These are phyloP conservation scores for Tachypleus tridentatus DNA, from an alignment of 1,140 invertebrate species.

Conservation along the genomic window DNA sequence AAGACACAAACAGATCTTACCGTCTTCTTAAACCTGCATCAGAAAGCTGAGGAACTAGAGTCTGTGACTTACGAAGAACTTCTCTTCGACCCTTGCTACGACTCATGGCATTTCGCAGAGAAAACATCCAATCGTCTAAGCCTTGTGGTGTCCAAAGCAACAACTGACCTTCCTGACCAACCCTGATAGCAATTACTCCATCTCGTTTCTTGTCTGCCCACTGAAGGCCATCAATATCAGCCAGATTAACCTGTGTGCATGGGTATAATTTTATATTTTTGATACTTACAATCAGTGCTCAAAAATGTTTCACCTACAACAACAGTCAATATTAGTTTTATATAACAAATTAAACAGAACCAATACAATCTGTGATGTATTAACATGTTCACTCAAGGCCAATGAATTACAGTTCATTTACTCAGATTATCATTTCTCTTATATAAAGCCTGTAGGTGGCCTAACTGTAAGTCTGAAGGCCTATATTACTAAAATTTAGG, in stretches of 20 bases:
- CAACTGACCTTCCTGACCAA: slow-evolving; percentile 39
- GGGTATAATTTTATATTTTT: too few species aligned
- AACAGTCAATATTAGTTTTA: background rate
- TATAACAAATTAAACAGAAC: background rate
- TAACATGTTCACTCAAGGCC: too few species aligned
- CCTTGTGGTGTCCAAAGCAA: slow-evolving; percentile 37
- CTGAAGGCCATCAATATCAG: slow-evolving; percentile 50
- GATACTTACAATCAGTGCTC: background rate
- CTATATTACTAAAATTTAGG: too few species aligned
- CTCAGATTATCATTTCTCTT: too few species aligned
- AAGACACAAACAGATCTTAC: background rate
- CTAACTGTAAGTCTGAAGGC: too few species aligned
- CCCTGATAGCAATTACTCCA: slow-evolving; percentile 33
- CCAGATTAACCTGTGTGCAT: slow-evolving; percentile 45
- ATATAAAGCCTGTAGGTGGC: too few species aligned
- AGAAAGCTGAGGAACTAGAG: slow-evolving; percentile 18
- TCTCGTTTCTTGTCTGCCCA: slow-evolving; percentile 48
- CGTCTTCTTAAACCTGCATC: slow-evolving; percentile 15
- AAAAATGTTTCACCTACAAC: background rate
- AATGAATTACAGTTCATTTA: too few species aligned
- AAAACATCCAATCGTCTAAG: slow-evolving; percentile 26
- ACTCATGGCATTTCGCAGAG: slow-evolving; percentile 22
- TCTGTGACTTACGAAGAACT: slow-evolving; percentile 23
- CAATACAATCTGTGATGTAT: background rate
- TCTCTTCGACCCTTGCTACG: slow-evolving; percentile 23